These are phyloP conservation scores for Coregonus sp. DNA, from an alignment of 2,797 vertebrate genomes.

Conservation along the genomic window DNA sequence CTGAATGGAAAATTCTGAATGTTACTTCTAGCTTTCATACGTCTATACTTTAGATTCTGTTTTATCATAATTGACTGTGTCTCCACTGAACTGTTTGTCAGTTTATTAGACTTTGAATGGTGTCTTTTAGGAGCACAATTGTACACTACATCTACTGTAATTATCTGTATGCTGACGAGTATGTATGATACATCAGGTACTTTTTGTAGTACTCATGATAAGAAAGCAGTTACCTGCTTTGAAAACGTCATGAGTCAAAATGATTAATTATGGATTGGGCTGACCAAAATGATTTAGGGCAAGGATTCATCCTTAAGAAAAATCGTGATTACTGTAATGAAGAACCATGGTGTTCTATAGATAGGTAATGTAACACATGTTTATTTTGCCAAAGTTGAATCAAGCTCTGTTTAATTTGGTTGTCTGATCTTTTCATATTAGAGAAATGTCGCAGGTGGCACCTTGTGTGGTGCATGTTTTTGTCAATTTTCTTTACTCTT, in stretches of 20 bases:
- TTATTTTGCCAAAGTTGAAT: conserved; percentile 43
- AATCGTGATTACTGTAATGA: background rate
- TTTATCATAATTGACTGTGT: conserved; percentile 31
- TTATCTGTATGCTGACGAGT: background rate
- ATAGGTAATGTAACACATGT: conserved; percentile 44
- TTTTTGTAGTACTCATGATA: background rate
- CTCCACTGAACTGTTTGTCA: conserved; percentile 23
- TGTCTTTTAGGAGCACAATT: conserved; percentile 35
- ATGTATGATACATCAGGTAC: conserved; percentile 7
- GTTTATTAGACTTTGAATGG: conserved; percentile 20
- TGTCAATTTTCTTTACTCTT: conserved; percentile 45
- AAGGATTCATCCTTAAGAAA: background rate
- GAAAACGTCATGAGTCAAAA: background rate
- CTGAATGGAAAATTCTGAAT: conserved; percentile 57
- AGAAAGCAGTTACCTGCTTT: conserved; percentile 22
- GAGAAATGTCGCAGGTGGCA: conserved; percentile 46
- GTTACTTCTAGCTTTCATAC: conserved; percentile 29
- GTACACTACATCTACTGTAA: background rate
- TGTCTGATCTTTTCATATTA: conserved; percentile 50
- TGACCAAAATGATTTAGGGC: conserved; percentile 10
- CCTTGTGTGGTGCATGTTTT: conserved; percentile 53
- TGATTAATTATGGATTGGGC: background rate
- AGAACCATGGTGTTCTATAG: conserved; percentile 29
- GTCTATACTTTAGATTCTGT: conserved; percentile 13
- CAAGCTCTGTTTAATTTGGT: conserved; percentile 43